phyloP scores from a whole-genome alignment of 2,797 vertebrate genomes.

The Astyanax mexicanus region DNA sequence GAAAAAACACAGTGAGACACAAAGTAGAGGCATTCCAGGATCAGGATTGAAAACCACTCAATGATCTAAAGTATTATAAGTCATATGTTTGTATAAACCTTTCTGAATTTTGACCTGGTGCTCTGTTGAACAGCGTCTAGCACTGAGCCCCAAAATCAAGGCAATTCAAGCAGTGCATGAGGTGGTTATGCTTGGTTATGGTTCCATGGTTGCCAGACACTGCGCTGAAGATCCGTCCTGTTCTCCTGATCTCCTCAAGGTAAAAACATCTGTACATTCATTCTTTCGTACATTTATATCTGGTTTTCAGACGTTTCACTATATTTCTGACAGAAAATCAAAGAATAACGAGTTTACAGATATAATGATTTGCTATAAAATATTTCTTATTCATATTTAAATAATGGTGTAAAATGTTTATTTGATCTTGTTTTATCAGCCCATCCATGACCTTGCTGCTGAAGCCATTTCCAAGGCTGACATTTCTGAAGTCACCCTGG shows the following conservation, averaged over 20 bases:
- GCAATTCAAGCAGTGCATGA: constrained; percentile 70
- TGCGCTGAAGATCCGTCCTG: constrained; percentile 75
- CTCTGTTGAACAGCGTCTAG: constrained; percentile 32
- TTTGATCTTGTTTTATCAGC: constrained; percentile 63
- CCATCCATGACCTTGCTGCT: constrained; percentile 68
- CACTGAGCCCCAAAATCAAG: constrained; percentile 51
- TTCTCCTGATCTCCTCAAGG: constrained; percentile 78
- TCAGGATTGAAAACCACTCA: too few species aligned
- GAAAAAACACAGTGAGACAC: too few species aligned
- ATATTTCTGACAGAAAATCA: too few species aligned
- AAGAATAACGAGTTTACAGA: too few species aligned
- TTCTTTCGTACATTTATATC: too few species aligned
- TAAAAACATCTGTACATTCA: too few species aligned
- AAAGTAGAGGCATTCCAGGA: too few species aligned
- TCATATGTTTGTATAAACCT: not conserved
- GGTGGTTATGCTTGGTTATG: constrained; percentile 79
- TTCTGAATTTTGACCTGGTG: too few species aligned
- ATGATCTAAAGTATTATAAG: too few species aligned
- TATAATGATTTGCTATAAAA: too few species aligned
- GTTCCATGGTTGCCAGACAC: constrained; percentile 81
- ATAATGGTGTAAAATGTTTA: not conserved
- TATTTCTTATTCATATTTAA: too few species aligned
- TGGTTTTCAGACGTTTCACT: too few species aligned
- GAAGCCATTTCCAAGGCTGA: constrained; percentile 64
- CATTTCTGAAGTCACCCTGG: constrained; percentile 60